Conservation (phyloP, 2,113 vertebrate species). For the Hirundichthys speculiger region DNA sequence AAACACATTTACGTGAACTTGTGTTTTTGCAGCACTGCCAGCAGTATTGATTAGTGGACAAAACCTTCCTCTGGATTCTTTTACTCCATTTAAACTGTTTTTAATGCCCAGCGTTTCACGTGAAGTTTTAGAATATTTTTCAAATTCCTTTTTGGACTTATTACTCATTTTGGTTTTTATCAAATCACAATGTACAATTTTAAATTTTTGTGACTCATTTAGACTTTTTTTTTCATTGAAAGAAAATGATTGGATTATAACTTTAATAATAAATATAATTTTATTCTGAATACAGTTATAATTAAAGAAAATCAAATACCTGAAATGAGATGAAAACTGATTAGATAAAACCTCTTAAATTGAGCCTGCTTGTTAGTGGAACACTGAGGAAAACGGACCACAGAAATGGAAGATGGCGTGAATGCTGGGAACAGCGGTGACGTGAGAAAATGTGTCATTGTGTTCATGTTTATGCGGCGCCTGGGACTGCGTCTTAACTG, state of each 20-base stretch:
- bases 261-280: too few species aligned
- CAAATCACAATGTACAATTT: too few species aligned
- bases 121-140: too few species aligned
- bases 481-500: neutral
- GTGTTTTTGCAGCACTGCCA: neutral
- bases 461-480: conserved; percentile 6
- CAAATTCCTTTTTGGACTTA: neutral
- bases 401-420: too few species aligned
- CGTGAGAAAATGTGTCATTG: conserved; percentile 12
- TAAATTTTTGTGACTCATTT: neutral
- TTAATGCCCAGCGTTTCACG: too few species aligned
- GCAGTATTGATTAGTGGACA: neutral
- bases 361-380: neutral
- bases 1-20: neutral
- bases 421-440: neutral
- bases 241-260: too few species aligned
- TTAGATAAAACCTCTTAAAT: conserved; percentile 11
- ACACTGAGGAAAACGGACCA: neutral
- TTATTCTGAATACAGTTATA: too few species aligned
- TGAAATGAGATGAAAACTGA: conserved; percentile 8
- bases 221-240: too few species aligned
- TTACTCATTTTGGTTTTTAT: too few species aligned
- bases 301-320: too few species aligned
- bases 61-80: too few species aligned
- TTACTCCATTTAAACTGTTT: too few species aligned